Base-by-base conservation (phyloP, 2,113 vertebrate genomes). In the Fulica atra region DNA sequence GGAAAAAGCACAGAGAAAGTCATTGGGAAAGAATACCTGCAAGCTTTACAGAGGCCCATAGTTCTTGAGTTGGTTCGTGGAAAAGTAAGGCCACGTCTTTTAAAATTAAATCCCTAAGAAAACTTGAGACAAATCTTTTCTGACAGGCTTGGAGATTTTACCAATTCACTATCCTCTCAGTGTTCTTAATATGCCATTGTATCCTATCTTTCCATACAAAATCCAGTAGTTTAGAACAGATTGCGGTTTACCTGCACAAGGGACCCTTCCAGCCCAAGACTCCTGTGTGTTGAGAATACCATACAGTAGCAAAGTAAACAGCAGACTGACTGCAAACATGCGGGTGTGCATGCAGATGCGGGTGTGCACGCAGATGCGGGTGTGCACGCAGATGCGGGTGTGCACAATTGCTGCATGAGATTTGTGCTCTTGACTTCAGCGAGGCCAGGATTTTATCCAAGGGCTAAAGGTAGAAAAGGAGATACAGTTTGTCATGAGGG, bases 51-150 rank as follows among this genome's bases (percentile, higher is more conserved):
- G 69, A 99, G 97, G 82, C 99, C 99, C 31, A 96, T 99, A 69
- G 72, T 99, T 61, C 53, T 99, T 80, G 99, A 99, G 70, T 97
- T 99, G 90, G 97, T 95, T 69, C 98, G 98, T 86, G 99, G 99
- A 95, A 99, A 99, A 98, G 99, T 99, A 98, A 98, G 97, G 50
- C 29, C 25, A 19, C 20, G 2, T 64, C 16, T 92, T 94, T 93
- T 86, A 77, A 95, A 92, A 53, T 81, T 73, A 36, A 60, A 1
- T 81, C 14, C 11, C 44, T 70, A 24, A 63, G 20, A 26, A 77
- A 88, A 88, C 24, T 23, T 13, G 16, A 65, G 36, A 72, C 26
- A 86, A 78, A 74, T 56, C 3, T 69, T 92, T 85, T 57, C 31
- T 71, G 74, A 44, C 16, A 57, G 60, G 35, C 64, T 42, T 86